A percentile compares a stretch with the other conserved stretches of the same genome.
These are phyloP conservation scores for Hydractinia echinata DNA, from an alignment of 30 jellyfish, hydroid and myxozoan genomes.

Conservation along the genomic window DNA sequence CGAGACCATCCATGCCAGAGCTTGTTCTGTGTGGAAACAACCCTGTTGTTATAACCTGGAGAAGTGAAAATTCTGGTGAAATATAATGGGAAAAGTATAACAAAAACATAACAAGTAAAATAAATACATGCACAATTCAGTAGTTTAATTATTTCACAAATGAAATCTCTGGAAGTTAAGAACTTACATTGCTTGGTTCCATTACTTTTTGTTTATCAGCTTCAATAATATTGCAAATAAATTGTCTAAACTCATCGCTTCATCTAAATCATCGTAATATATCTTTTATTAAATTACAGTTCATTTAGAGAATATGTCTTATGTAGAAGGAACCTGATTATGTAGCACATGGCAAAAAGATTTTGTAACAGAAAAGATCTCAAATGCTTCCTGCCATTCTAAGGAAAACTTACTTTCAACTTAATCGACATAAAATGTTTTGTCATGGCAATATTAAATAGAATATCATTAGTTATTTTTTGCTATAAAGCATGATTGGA, in stretches of 20 bases:
- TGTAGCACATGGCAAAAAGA: too few relatives aligned
- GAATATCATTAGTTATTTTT: too few relatives aligned
- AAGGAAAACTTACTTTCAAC: too few relatives aligned
- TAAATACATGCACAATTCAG: neutral
- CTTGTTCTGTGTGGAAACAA: slow-evolving; percentile 60
- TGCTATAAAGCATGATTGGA: too few relatives aligned
- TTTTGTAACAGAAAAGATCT: too few relatives aligned
- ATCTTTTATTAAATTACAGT: neutral
- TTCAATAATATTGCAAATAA: slow-evolving; percentile 44
- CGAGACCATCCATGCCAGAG: slow-evolving; percentile 69
- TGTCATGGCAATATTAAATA: too few relatives aligned
- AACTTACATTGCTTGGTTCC: slow-evolving; percentile 49
- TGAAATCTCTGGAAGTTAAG: too few relatives aligned
- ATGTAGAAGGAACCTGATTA: too few relatives aligned
- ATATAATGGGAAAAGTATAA: neutral
- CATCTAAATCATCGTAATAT: slow-evolving; percentile 26
- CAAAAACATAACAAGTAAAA: neutral
- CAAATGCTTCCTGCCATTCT: too few relatives aligned
- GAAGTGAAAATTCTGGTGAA: neutral
- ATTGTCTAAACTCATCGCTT: slow-evolving; percentile 49
- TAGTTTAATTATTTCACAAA: neutral
- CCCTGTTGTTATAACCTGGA: slow-evolving; percentile 43
- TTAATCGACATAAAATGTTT: too few relatives aligned
- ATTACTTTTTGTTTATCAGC: slow-evolving; percentile 8
- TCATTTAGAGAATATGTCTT: too few relatives aligned